These are phyloP conservation scores for Trissoscelio sp. DNA, from an alignment of 2,888 invertebrate genomes.

Conservation along the genomic window DNA sequence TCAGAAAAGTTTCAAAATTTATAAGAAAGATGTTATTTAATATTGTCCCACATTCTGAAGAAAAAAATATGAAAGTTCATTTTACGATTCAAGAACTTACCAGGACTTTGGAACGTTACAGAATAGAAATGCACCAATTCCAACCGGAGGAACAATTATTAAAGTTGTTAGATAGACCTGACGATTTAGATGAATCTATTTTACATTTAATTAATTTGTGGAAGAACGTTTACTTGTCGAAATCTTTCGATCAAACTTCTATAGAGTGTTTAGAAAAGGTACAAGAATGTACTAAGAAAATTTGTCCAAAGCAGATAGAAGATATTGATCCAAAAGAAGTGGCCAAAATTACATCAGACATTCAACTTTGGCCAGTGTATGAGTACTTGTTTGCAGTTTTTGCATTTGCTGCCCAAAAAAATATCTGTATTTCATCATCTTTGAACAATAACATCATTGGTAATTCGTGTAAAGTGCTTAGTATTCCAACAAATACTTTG, in stretches of 20 bases:
- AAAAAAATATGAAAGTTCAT: slow-evolving; percentile 68
- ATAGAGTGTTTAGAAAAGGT: slow-evolving; percentile 65
- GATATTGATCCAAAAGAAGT: slow-evolving; percentile 63
- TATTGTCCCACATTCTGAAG: slow-evolving; percentile 75
- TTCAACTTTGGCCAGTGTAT: slow-evolving; percentile 86
- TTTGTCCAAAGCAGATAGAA: slow-evolving; percentile 37
- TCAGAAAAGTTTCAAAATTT: slow-evolving; percentile 76
- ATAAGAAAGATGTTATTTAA: slow-evolving; percentile 72
- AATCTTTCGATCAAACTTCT: slow-evolving; percentile 62
- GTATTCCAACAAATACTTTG: slow-evolving; percentile 75
- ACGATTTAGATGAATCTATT: slow-evolving; percentile 52
- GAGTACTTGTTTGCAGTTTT: slow-evolving; percentile 84
- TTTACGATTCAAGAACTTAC: slow-evolving; percentile 68
- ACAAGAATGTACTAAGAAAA: slow-evolving; percentile 58
- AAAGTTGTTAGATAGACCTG: slow-evolving; percentile 70
- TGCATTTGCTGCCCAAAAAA: slow-evolving; percentile 71
- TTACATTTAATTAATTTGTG: slow-evolving; percentile 72
- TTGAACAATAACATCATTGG: slow-evolving; percentile 46
- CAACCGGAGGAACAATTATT: slow-evolving; percentile 72
- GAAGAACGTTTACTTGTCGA: slow-evolving; percentile 70
- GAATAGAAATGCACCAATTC: slow-evolving; percentile 35
- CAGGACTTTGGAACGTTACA: slow-evolving; percentile 68
- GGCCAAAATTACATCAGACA: slow-evolving; percentile 77
- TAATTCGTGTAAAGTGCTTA: slow-evolving; percentile 74
- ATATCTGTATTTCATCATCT: neutral